Base-by-base conservation (phyloP, 2,797 vertebrate genomes). In the Bradypus variegatus region DNA sequence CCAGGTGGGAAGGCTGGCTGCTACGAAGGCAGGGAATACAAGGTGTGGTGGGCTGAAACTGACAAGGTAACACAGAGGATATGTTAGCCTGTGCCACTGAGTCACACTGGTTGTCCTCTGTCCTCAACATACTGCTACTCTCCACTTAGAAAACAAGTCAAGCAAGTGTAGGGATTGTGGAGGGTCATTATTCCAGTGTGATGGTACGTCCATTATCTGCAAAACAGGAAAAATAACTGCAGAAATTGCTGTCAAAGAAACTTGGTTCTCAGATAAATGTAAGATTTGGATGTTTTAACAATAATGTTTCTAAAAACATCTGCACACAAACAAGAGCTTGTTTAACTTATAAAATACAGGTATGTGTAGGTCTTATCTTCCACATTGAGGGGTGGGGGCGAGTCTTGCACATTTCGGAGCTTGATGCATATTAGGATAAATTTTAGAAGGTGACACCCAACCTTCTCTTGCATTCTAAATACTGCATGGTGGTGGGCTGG, bases 391-490 rank as follows among this genome's bases (percentile, higher is more conserved):
- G n/a, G 19, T 29, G 31, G 33, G 25, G 33, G 23, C 3, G 38
- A 45, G n/a, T 18, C 45, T 73, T 21, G 72, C 72, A 33, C 72
- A 29, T 45, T 29, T 29, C 23, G 33, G 60, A 45, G 23, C 45
- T 65, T 53, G 33, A 5, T 2, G 31, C 18, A 65, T 77, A 21
- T 48, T 5, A 64, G 48, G 65, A 27, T 45, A 38, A 29, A 67
- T 87, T 92, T 91, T 53, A 88, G 48, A 48, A 91, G n/a, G 41
- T 53, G 81, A 94, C 70, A 78, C 60, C 67, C 53, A 45, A 69
- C 33, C 6, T 41, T 53, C 50, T 38, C 65, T 67, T 48, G n/a
- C 15, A 3, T 33, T 36, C n/a, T 29, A 27, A 70, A 41, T 8
- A 21, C 67, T 33, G 41, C 55, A 31, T 25, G 79, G 50, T 50